phyloP scores from a whole-genome alignment of 2,888 invertebrate species.

The Clanis bilineata region DNA sequence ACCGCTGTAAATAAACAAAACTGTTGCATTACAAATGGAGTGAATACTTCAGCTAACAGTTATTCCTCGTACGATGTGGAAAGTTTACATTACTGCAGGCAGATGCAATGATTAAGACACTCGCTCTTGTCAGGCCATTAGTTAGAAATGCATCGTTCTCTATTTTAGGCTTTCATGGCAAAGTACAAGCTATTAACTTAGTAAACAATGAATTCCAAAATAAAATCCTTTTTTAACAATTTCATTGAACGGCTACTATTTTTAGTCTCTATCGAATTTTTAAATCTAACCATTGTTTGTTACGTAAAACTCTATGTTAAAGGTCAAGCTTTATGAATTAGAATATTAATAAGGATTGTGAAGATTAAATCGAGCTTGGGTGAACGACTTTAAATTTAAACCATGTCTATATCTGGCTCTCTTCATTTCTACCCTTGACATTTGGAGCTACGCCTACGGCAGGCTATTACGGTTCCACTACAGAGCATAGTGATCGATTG shows the following conservation, averaged over 20 bases:
- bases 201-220: neutral
- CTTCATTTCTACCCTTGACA: slow-evolving; percentile 29
- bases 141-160: slow-evolving; percentile 9
- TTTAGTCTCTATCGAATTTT: neutral
- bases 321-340: neutral
- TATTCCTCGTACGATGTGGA: slow-evolving; percentile 17
- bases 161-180: slow-evolving; percentile 1
- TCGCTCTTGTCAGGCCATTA: slow-evolving; percentile 11
- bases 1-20: slow-evolving; percentile 20
- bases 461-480: slow-evolving; percentile 52
- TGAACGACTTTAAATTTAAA: neutral
- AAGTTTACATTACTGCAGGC: slow-evolving; percentile 19
- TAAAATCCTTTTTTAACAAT: neutral
- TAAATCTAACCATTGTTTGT: neutral
- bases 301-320: neutral
- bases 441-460: slow-evolving; percentile 36
- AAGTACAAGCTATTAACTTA: slow-evolving; percentile 1
- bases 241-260: neutral
- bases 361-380: neutral
- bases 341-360: neutral
- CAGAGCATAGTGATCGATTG: slow-evolving; percentile 62
- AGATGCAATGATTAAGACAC: slow-evolving; percentile 14
- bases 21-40: slow-evolving; percentile 18
- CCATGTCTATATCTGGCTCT: slow-evolving; percentile 29
- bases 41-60: slow-evolving; percentile 18